These are phyloP conservation scores for Corydoras sp. DNA, from an alignment of 2,113 vertebrate genomes.

Conservation along the genomic window DNA sequence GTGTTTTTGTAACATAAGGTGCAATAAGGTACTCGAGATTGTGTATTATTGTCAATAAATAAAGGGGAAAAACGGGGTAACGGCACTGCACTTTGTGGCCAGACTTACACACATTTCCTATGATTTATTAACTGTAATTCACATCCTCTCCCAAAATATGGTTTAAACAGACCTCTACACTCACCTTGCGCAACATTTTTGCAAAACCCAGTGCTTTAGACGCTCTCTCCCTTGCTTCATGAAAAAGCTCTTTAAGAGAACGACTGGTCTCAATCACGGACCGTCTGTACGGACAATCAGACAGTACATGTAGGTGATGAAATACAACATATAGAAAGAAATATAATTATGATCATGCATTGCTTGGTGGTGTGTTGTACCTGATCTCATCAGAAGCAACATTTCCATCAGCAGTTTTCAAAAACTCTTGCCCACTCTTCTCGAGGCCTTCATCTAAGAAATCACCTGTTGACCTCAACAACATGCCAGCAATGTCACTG, in stretches of 20 bases:
- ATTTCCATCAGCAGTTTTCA: slow-evolving; percentile 86
- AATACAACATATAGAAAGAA: slow-evolving; percentile 1
- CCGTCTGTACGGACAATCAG: slow-evolving; percentile 64
- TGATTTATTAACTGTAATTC: too few relatives aligned
- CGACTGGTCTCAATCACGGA: slow-evolving; percentile 94
- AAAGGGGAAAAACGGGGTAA: too few relatives aligned
- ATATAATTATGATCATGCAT: neutral
- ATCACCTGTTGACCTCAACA: slow-evolving; percentile 92
- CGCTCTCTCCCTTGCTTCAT: slow-evolving; percentile 91
- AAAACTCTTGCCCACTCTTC: slow-evolving; percentile 86
- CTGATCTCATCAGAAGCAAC: slow-evolving; percentile 91
- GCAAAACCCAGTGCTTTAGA: slow-evolving; percentile 97
- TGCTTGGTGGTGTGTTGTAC: slow-evolving; percentile 49
- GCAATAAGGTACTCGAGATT: too few relatives aligned
- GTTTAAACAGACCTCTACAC: slow-evolving; percentile 7
- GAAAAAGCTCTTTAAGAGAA: slow-evolving; percentile 93
- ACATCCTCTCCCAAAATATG: too few relatives aligned
- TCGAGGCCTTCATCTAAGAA: slow-evolving; percentile 86
- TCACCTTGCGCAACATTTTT: slow-evolving; percentile 96
- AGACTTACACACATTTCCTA: too few relatives aligned
- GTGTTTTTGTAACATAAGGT: too few relatives aligned
- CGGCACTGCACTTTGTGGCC: too few relatives aligned
- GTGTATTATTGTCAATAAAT: too few relatives aligned
- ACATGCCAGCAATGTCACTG: slow-evolving; percentile 94
- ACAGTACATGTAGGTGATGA: neutral